These are phyloP conservation scores for Saguinus imperator DNA, from an alignment of 2,113 vertebrate species.

Conservation along the genomic window DNA sequence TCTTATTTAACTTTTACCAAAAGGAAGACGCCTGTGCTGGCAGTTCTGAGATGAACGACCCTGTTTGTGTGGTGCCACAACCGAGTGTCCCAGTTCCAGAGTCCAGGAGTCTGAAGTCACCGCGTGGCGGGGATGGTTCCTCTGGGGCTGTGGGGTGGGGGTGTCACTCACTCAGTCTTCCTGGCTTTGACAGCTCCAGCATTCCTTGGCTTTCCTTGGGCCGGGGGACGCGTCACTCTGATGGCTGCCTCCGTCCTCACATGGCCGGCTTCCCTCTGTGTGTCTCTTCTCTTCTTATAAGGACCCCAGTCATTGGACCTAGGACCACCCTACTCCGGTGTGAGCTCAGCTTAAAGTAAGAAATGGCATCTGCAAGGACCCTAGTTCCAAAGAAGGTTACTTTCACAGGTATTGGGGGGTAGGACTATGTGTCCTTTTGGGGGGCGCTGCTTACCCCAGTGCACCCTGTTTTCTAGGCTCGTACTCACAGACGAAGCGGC, in stretches of 20 bases:
- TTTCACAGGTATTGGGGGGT: fast-evolving
- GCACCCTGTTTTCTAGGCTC: fast-evolving
- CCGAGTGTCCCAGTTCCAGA: background rate
- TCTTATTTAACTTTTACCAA: background rate
- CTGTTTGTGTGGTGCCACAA: no score
- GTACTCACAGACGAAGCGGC: fast-evolving
- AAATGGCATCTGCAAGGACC: background rate
- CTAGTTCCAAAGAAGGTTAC: background rate
- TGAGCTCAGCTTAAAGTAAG: background rate
- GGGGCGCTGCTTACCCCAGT: fast-evolving
- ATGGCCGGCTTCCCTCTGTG: background rate
- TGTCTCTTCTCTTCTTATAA: background rate
- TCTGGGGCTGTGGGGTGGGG: background rate
- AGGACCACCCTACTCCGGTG: background rate
- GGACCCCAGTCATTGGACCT: background rate
- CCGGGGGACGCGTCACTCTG: background rate
- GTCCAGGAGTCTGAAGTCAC: background rate
- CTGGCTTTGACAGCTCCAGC: background rate
- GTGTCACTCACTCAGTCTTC: fast-evolving
- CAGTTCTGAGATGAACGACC: fast-evolving
- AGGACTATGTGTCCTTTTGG: background rate
- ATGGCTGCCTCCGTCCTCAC: background rate
- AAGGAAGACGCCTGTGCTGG: no score
- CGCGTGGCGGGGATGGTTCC: background rate
- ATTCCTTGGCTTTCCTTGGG: background rate